A percentile compares a stretch with the other conserved stretches of the same genome.
These are phyloP conservation scores for Formica selysi DNA, from an alignment of 1,140 invertebrate species.

Conservation along the genomic window DNA sequence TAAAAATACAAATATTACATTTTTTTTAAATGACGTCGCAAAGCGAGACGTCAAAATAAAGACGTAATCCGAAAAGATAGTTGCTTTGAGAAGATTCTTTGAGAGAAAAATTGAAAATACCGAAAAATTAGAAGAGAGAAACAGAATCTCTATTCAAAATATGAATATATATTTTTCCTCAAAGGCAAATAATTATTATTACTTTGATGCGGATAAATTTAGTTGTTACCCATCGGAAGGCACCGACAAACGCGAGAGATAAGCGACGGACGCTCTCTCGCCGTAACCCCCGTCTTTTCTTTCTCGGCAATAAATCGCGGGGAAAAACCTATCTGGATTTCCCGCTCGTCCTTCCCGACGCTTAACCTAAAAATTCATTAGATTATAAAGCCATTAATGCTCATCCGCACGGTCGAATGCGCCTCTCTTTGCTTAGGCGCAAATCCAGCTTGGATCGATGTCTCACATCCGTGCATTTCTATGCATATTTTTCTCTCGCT, in stretches of 20 bases:
- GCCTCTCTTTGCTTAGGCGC: conserved; percentile 64
- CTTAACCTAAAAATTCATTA: conserved; percentile 84
- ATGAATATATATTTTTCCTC: background rate
- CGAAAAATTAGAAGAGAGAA: background rate
- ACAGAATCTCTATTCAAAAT: background rate
- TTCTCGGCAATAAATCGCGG: conserved; percentile 80
- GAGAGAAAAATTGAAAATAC: background rate
- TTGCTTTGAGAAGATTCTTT: background rate
- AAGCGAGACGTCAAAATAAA: background rate
- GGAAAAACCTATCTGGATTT: conserved; percentile 78
- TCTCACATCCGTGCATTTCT: background rate
- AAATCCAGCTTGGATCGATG: conserved; percentile 63
- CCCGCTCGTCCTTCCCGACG: conserved; percentile 73
- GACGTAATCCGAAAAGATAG: background rate
- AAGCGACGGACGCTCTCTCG: conserved; percentile 73
- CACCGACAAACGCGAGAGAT: conserved; percentile 77
- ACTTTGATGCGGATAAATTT: conserved; percentile 34
- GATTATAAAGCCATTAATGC: conserved; percentile 85
- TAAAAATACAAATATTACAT: background rate
- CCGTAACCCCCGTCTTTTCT: conserved; percentile 72
- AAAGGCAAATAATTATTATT: conserved; percentile 14
- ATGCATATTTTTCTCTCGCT: background rate
- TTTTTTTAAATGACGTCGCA: background rate
- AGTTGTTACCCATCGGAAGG: conserved; percentile 41
- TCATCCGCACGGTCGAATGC: conserved; percentile 78